Evolutionary conservation across 2,888 invertebrate species (phyloP).

Genomic region (Geophilus truncorum): DNA sequence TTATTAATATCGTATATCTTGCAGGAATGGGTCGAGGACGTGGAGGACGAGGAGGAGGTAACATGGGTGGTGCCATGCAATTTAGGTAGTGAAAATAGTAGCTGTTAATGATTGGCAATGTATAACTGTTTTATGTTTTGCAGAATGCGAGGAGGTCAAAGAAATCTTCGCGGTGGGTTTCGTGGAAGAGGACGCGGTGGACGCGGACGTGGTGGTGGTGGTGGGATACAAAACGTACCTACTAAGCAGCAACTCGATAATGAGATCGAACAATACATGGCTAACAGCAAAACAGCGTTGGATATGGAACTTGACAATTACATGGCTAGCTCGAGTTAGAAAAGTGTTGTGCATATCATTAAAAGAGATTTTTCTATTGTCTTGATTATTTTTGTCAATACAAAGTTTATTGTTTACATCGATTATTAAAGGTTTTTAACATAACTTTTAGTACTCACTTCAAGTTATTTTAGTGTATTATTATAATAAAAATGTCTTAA

Average conservation of each 20-base stretch:
- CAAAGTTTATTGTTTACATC: not conserved
- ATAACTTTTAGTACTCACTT: not conserved
- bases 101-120: not conserved
- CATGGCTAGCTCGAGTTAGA: conserved; percentile 51
- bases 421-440: not conserved
- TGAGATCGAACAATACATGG: conserved; percentile 69
- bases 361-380: not conserved
- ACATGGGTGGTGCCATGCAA: not conserved
- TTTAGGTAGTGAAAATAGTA: not conserved
- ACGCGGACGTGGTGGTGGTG: conserved; percentile 40
- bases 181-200: conserved; percentile 36
- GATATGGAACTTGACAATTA: conserved; percentile 59
- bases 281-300: conserved; percentile 57
- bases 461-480: not conserved
- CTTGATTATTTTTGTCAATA: not conserved
- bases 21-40: not conserved
- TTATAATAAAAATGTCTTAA: too few relatives aligned
- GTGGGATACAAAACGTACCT: conserved; percentile 39
- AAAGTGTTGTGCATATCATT: not conserved
- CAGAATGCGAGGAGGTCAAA: not conserved
- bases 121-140: not conserved
- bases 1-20: not conserved
- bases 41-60: not conserved
- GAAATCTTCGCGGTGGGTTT: not conserved
- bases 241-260: conserved; percentile 62